Evolutionary conservation across 2,888 invertebrate species (phyloP), one percentile per base, ranked within the genome.

Genomic region (Latheticus oryzae): DNA sequence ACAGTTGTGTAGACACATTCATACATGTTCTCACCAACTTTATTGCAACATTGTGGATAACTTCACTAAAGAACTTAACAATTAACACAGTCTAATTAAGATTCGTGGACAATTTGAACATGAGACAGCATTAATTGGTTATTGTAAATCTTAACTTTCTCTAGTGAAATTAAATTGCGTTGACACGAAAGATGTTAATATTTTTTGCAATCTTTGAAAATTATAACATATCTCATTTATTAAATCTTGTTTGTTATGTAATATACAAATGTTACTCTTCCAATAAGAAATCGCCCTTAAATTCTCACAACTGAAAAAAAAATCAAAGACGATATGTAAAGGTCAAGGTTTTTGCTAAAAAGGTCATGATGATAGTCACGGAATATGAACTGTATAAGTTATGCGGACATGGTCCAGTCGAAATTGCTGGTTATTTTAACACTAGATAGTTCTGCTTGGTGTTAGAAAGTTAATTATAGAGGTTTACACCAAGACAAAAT

Each of bases 351-450:
- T 12, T 38, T 26, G 7, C 7, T 37, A 28, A 17, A 38, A 38
- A 38, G 38, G 51, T 51, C 51, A 37, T 13, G 30, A 40, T 51
- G 51, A 51, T 51, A 26, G 40, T 51, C 51, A 51, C 26, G 30
- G 21, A 17, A 7, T 28, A 12, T 17, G 30, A n/a, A n/a, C n/a
- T n/a, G 21, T 28, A 38, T 28, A 40, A 38, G 16, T 40, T 30
- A 28, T 51, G 51, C 37, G 38, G 30, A 51, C 28, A n/a, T n/a
- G 38, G 30, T 51, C 26, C 8, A 30, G 19, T 9, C 15, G 12
- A 48, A 35, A 48, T 48, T 35, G 35, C 33, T 48, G 33, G 26
- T 33, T 33, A 33, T 17, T 12, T 35, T 35, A 35, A 24, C n/a
- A n/a, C n/a, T n/a, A n/a, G n/a, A n/a, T n/a, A n/a, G n/a, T n/a